phyloP scores from a whole-genome alignment of 2,113 vertebrate genomes.

The Madoqua kirkii region DNA sequence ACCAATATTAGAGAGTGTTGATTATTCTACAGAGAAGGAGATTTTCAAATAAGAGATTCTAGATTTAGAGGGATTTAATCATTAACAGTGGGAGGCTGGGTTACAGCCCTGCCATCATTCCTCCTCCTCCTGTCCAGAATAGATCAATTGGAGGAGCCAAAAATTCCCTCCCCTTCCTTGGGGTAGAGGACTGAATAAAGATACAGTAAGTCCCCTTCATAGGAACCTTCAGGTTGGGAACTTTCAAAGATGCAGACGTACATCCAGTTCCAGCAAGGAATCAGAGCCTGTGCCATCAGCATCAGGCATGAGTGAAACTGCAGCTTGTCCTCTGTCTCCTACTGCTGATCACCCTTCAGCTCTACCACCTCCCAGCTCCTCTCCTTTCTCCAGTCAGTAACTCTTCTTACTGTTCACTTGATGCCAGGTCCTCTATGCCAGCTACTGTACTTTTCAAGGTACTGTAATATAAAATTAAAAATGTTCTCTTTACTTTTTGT shows the following conservation, averaged over 20 bases:
- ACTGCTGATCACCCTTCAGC: background rate
- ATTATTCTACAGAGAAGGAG: background rate
- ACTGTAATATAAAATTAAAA: background rate
- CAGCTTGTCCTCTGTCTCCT: background rate
- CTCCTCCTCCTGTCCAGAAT: accelerated
- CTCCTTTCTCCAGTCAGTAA: background rate
- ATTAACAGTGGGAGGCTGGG: background rate
- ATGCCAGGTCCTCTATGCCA: background rate
- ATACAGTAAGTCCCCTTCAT: background rate
- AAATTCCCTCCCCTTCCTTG: background rate
- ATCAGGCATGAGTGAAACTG: background rate
- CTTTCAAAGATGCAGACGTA: background rate
- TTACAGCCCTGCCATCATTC: background rate
- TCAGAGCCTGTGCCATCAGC: background rate
- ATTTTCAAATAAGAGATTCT: background rate
- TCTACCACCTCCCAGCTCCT: background rate
- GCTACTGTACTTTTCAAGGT: background rate
- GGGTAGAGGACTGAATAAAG: background rate
- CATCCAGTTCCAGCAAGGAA: background rate
- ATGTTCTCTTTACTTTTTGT: background rate
- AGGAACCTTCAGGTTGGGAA: background rate
- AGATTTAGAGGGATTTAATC: background rate
- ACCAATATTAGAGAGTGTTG: background rate
- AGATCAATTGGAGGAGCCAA: background rate
- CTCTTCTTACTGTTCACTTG: background rate